These are phyloP conservation scores for Brachyopa scutellaris DNA, from an alignment of 2,888 invertebrate species.

Conservation along the genomic window DNA sequence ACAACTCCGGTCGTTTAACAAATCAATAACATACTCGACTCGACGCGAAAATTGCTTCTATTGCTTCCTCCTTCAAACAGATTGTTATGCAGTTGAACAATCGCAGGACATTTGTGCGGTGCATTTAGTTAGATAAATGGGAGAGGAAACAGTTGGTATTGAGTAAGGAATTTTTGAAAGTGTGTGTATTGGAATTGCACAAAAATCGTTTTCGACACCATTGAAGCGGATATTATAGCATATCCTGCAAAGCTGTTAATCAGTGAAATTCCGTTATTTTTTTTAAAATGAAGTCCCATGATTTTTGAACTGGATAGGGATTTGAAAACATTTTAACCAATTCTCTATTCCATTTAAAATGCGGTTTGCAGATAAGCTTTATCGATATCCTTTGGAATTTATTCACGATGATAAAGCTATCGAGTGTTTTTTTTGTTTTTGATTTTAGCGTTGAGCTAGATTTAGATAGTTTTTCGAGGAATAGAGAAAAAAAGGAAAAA, in stretches of 20 bases:
- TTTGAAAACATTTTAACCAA: not conserved
- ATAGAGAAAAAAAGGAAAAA: too few relatives aligned
- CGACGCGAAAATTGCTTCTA: conserved; percentile 31
- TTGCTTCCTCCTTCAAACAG: conserved; percentile 16
- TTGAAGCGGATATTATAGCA: conserved; percentile 21
- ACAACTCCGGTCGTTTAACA: not conserved
- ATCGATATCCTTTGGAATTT: conserved; percentile 14
- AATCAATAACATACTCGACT: conserved; percentile 37
- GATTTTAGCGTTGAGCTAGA: not conserved
- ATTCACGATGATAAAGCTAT: not conserved
- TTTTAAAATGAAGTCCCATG: not conserved
- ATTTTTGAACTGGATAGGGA: not conserved
- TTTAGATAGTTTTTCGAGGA: not conserved
- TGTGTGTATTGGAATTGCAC: conserved; percentile 42
- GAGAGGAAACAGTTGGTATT: not conserved
- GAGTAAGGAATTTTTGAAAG: conserved; percentile 13
- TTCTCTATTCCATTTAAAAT: conserved; percentile 38
- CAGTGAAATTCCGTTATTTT: not conserved
- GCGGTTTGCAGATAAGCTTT: conserved; percentile 16
- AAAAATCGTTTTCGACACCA: conserved; percentile 51
- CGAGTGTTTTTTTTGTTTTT: not conserved
- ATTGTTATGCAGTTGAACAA: conserved; percentile 17
- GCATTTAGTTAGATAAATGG: conserved; percentile 17
- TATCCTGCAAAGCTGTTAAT: conserved; percentile 12
- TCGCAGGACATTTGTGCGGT: conserved; percentile 24